Evolutionary conservation across 2,888 invertebrate genomes (phyloP), one percentile per base, ranked within the genome.

Genomic region (Chloroclysta siterata): DNA sequence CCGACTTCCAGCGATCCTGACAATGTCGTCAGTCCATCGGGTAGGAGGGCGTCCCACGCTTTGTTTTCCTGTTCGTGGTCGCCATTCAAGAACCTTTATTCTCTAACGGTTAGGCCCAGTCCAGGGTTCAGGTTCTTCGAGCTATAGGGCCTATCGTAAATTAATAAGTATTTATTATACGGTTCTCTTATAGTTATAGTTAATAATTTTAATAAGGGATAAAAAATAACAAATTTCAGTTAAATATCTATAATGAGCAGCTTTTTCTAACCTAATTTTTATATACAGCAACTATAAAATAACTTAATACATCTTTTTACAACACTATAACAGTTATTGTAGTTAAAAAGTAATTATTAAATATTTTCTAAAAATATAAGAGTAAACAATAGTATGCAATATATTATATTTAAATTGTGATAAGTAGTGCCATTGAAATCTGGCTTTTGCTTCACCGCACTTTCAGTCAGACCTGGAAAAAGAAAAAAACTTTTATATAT

Each of bases 391-490:
- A 2, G 60, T 11, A 46, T 59, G 17, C 7, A 63, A 7, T 17
- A 56, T 29, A 51, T 13, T 47, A 6, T 44, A 8, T 48, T 56
- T 44, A 68, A 13, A 41, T 13, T 57, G 1, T 42, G 13, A 59
- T 46, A 53, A 41, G 39, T 52, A 0, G 68, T 66, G 17, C 60
- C 63, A 69, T 66, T 74, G n/a, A 54, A 64, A 10, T 65, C 55
- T 13, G 74, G 55, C 56, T 72, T 74, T 50, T 72, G 72, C 51
- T 75, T 79, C 10, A 75, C 69, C 4, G 76, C 74, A 14, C 75
- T 78, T 60, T 82, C 81, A 0, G 77, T 80, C 5, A 81, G 73
- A 72, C 81, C 81, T 82, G 74, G 2, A 47, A 60, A 71, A 60
- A 68, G 22, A 65, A 63, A 66, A 65, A 50, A 47, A 29, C 42